Evolutionary conservation across 2,888 invertebrate genomes (phyloP), one percentile per base, ranked within the genome.

Genomic region (Linyphia triangularis): DNA sequence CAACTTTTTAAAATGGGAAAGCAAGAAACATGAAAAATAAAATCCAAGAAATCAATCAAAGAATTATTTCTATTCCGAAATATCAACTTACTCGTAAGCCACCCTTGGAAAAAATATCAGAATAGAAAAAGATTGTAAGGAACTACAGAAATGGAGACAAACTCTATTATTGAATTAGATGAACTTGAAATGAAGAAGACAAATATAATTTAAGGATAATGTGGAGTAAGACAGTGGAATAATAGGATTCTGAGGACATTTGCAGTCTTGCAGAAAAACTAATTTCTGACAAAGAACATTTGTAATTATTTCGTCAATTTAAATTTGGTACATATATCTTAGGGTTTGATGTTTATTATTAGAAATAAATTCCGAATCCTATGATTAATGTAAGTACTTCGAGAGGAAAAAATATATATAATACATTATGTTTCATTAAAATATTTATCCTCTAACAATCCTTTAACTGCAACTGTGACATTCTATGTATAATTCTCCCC

Each of bases 151-250:
- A 51, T 13, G 22, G n/a, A 24, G 28, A 63, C 13, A 30, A 70
- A 67, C 24, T 65, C 5, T 7, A n/a, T 30, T 6, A 78, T 78
- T 28, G 51, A 78, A 65, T 78, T 67, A 78, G 67, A 65, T 16
- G 26, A 24, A n/a, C n/a, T 19, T 57, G 73, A 75, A 75, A 75
- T 75, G 70, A 40, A 70, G 70, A 43, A 22, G 70, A 51, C 51
- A 70, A 51, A 70, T 43, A 70, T 51, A 70, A 70, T 70, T 40
- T 51, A 37, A 40, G 26, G 43, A 70, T 70, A 28, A 70, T 28
- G 28, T 1, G 19, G n/a, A 28, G 26, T 24, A 70, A 70, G 13
- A 70, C 22, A 16, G 43, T 7, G 26, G 37, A 37, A 51, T 70
- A 70, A 43, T 26, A 6, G 43, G 70, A 70, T 70, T 70, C 24